Evolutionary conservation across 1,140 invertebrate species (phyloP).

Genomic region (Antheraea pernyi): DNA sequence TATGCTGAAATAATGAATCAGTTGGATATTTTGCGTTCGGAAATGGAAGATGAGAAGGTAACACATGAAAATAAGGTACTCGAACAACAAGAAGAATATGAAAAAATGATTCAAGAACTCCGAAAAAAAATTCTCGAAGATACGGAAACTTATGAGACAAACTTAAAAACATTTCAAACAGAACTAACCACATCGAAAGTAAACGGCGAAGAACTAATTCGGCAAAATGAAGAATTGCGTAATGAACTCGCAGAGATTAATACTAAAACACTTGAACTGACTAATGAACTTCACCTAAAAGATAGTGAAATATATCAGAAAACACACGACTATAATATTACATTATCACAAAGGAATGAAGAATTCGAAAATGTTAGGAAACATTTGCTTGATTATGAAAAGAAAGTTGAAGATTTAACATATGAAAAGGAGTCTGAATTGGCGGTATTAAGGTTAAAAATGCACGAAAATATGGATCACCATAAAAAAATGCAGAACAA

Average conservation of each 20-base stretch:
- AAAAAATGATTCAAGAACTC: constrained; percentile 59
- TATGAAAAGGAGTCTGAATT: constrained; percentile 79
- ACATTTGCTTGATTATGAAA: constrained; percentile 69
- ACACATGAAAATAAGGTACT: constrained; percentile 70
- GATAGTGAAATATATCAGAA: constrained; percentile 70
- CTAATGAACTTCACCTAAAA: constrained; percentile 56
- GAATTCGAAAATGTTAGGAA: constrained; percentile 70
- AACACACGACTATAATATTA: constrained; percentile 55
- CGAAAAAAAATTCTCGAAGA: constrained; percentile 40
- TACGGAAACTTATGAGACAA: constrained; percentile 39
- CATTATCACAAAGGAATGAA: constrained; percentile 58
- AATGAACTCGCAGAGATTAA: constrained; percentile 33
- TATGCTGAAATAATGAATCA: constrained; percentile 66
- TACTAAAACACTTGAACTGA: constrained; percentile 45
- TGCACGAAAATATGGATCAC: constrained; percentile 59
- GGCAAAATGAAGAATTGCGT: constrained; percentile 31
- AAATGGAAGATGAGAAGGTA: constrained; percentile 69
- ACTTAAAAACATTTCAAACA: constrained; percentile 20
- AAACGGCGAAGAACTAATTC: constrained; percentile 44
- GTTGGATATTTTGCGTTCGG: constrained; percentile 65
- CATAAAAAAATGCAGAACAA: constrained; percentile 52
- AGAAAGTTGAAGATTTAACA: constrained; percentile 67
- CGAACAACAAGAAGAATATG: constrained; percentile 67
- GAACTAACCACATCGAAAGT: constrained; percentile 52
- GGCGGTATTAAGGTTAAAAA: constrained; percentile 66